Conservation (phyloP, 2,113 vertebrate species). For the Macquaria australasica region DNA sequence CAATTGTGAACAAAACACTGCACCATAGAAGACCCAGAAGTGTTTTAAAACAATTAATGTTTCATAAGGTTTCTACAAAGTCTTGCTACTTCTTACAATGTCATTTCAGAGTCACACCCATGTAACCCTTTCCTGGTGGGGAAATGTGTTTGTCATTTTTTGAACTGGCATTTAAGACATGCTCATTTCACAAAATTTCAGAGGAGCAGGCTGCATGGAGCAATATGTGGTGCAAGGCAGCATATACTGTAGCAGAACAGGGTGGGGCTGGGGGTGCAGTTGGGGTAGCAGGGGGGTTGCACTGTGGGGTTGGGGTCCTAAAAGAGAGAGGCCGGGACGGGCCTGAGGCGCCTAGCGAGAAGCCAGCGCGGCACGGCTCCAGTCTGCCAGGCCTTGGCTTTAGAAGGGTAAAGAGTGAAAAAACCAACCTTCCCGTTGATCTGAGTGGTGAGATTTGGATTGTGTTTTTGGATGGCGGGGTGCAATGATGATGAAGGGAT, state of each 20-base stretch:
- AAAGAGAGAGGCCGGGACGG: slow-evolving; percentile 77
- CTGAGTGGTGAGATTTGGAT: slow-evolving; percentile 97
- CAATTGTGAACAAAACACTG: too few relatives aligned
- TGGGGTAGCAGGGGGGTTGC: slow-evolving; percentile 7
- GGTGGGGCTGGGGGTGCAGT: background rate
- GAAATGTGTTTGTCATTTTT: background rate
- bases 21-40: too few relatives aligned
- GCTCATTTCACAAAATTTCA: slow-evolving; percentile 62
- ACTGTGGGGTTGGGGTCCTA: slow-evolving; percentile 39
- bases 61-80: too few relatives aligned
- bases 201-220: slow-evolving; percentile 20
- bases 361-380: slow-evolving; percentile 86
- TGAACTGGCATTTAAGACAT: background rate
- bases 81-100: background rate
- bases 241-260: slow-evolving; percentile 10
- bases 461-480: slow-evolving; percentile 92
- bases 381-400: slow-evolving; percentile 86
- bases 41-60: too few relatives aligned
- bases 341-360: slow-evolving; percentile 77
- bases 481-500: slow-evolving; percentile 94
- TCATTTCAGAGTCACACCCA: background rate
- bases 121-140: slow-evolving; percentile 2
- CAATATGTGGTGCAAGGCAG: background rate
- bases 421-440: slow-evolving; percentile 99
- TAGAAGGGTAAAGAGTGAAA: slow-evolving; percentile 90